Base-by-base conservation (phyloP, 2,888 invertebrate genomes). In the Eulithis testata region DNA sequence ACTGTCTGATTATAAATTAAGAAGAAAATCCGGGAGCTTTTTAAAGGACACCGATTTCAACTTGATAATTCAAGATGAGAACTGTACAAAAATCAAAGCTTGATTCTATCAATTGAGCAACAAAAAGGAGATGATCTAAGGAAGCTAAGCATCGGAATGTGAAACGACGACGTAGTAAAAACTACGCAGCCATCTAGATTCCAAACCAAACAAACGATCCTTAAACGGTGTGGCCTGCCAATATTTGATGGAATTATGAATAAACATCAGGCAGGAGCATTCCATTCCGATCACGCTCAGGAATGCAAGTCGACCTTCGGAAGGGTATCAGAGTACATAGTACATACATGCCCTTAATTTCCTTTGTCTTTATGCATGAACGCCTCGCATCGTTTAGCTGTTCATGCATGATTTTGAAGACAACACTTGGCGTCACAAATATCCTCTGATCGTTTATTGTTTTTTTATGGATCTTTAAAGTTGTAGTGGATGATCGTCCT, bases 241-340 rank as follows among this genome's bases (percentile, higher is more conserved):
- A 70, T 72, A 74, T 76, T 78, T 75, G 72, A 78, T 75, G 70
- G 70, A 66, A 65, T 43, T 54, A 65, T 66, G 64, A 64, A 64
- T 67, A 67, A 67, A 63, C 66, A 67, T 67, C 37, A 44, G 53
- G 36, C 37, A 44, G 53, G 36, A 49, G 49, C 56, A 49, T 66
- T 60, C 67, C 71, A 76, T 78, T 75, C 73, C 62, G 64, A 76
- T 76, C 79, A 81, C 82, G 82, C 75, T 72, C 67, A 65, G 71
- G 73, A 71, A 77, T 71, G 73, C 70, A 50, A 59, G 40, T 50
- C 53, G 81, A 76, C 87, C 87, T 87, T 87, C 84, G 71, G 59
- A 69, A 83, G 82, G 84, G 82, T 70, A 73, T 69, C 60, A 36
- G 51, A 61, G 68, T 60, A 66, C 66, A 59, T 55, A 61, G 68